Evolutionary conservation across 2,113 vertebrate species (phyloP).

Genomic region (Xerus inauris): DNA sequence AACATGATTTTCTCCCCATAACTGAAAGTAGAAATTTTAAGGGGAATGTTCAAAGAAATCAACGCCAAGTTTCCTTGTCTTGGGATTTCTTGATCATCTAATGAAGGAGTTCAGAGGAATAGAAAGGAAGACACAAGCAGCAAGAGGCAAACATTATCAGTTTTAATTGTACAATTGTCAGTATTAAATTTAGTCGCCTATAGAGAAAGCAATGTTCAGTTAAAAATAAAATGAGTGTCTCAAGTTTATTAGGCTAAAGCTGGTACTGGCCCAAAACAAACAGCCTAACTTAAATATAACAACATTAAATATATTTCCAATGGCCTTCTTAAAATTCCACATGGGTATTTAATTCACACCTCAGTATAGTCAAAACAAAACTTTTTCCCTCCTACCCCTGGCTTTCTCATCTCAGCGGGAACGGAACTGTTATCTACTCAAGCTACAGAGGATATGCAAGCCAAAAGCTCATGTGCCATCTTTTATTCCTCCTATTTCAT

Average conservation of each 20-base stretch:
- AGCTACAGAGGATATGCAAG: neutral
- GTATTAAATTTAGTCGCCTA: neutral
- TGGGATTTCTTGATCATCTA: neutral
- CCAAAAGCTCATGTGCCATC: neutral
- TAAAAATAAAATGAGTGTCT: slow-evolving; percentile 34
- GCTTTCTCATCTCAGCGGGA: neutral
- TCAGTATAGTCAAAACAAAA: neutral
- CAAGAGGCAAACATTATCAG: neutral
- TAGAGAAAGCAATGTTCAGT: neutral
- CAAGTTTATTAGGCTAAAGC: neutral
- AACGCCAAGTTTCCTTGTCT: neutral
- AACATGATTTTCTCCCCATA: neutral
- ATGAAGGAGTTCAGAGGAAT: neutral
- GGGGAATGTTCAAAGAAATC: neutral
- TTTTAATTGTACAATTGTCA: neutral
- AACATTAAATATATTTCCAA: neutral
- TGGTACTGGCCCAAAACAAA: neutral
- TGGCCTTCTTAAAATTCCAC: neutral
- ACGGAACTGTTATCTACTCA: neutral
- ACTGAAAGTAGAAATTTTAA: neutral
- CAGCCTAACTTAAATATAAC: neutral
- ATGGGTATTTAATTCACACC: neutral
- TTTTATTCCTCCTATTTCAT: neutral
- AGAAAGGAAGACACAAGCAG: neutral
- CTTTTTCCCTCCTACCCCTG: neutral